Evolutionary conservation across 92 coral and sea anemone species (phyloP).

Genomic region (Nematostella vectensis): DNA sequence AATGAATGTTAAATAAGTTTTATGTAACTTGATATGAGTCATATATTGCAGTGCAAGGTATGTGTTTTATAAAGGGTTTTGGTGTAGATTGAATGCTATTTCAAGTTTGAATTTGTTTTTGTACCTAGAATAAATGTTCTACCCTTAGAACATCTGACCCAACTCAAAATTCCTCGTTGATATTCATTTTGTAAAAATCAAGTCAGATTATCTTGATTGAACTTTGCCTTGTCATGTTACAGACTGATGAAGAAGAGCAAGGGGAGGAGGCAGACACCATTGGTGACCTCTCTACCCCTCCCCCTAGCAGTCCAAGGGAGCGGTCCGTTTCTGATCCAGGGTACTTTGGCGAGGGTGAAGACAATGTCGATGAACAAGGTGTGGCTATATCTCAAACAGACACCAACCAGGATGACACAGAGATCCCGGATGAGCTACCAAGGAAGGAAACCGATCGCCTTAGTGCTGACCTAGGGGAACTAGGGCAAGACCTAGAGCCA

Average conservation of each 20-base stretch:
- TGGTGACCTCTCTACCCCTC: neutral
- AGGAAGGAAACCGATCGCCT: constrained; percentile 46
- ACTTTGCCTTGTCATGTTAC: too few species aligned
- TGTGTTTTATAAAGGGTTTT: too few species aligned
- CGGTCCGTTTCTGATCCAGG: constrained; percentile 76
- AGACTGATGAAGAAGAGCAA: constrained; percentile 13
- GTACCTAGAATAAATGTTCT: too few species aligned
- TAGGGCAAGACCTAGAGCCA: constrained; percentile 25
- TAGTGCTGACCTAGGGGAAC: constrained; percentile 49
- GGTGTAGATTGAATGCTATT: too few species aligned
- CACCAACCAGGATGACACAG: constrained; percentile 15
- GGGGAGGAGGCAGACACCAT: constrained; percentile 37
- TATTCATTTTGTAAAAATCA: too few species aligned
- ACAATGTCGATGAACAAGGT: constrained; percentile 10
- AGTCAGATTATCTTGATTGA: too few species aligned
- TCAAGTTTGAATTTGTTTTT: too few species aligned
- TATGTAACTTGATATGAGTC: too few species aligned
- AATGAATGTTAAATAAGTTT: too few species aligned
- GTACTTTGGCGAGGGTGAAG: constrained; percentile 22
- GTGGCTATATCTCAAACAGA: constrained; percentile 7
- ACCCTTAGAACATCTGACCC: too few species aligned
- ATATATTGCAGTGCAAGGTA: too few species aligned
- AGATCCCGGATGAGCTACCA: constrained; percentile 27
- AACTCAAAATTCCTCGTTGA: too few species aligned
- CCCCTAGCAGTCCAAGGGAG: constrained; percentile 6